A percentile compares a stretch with the other conserved stretches of the same genome.
These are phyloP conservation scores for Labroides dimidiatus DNA, from an alignment of 2,797 vertebrate species.

Conservation along the genomic window DNA sequence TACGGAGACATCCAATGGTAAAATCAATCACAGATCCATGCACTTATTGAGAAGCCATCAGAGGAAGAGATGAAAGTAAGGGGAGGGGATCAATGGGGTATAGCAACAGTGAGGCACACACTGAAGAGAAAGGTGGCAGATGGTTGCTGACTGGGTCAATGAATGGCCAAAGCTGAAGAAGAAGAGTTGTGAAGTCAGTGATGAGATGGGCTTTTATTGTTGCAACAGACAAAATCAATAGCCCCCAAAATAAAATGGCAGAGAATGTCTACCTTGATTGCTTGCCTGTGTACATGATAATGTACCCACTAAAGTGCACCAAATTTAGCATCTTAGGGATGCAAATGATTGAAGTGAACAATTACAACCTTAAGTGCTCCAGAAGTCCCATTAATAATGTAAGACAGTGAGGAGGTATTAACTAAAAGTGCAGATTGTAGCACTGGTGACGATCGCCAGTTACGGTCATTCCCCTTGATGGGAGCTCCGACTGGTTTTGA, in stretches of 20 bases:
- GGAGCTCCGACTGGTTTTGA: too few relatives aligned
- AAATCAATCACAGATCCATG: conserved; percentile 83
- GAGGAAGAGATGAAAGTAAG: conserved; percentile 50
- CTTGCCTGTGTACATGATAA: neutral
- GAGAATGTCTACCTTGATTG: conserved; percentile 1
- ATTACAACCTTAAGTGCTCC: neutral
- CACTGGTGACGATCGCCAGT: too few relatives aligned
- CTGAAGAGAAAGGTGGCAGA: conserved; percentile 45
- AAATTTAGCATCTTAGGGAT: neutral
- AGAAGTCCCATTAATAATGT: neutral
- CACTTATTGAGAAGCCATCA: conserved; percentile 81
- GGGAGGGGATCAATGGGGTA: conserved; percentile 62
- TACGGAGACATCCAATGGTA: conserved; percentile 76
- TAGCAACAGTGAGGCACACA: conserved; percentile 66
- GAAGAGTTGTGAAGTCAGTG: conserved; percentile 27
- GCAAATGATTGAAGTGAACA: neutral
- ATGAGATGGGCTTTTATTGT: conserved; percentile 41
- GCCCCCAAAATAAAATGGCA: conserved; percentile 32
- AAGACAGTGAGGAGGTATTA: too few relatives aligned
- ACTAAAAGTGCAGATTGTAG: too few relatives aligned
- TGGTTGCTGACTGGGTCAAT: conserved; percentile 37
- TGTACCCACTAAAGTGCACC: neutral
- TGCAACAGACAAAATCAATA: conserved; percentile 47
- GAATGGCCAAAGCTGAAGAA: conserved; percentile 22
- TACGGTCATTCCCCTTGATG: too few relatives aligned